Evolutionary conservation across 2,797 vertebrate genomes (phyloP), one percentile per base, ranked within the genome.

Genomic region (Pogonophryne albipinna): DNA sequence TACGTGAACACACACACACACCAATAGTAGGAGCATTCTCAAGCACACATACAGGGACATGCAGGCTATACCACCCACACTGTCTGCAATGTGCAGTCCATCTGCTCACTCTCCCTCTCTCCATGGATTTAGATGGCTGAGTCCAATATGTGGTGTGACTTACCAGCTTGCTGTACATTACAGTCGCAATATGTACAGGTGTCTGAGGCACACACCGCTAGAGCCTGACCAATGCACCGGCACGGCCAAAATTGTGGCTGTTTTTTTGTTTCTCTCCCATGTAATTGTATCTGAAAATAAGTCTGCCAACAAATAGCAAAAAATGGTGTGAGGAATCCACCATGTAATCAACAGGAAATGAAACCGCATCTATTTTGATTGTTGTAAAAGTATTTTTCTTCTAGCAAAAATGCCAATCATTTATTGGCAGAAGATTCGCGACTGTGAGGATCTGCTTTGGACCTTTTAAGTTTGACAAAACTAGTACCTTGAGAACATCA

Each of bases 41-140:
- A 85, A 68, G 62, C 71, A 81, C 85, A 76, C 80, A 69, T 50
- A 69, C 66, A 84, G 80, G 82, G 85, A 88, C 85, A 82, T 73
- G 85, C 79, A 84, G 84, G 80, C 61, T 87, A 76, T 69, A 76
- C 90, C 90, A 83, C 92, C 92, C 89, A 92, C 92, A 69, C 83
- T 58, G 87, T 89, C 82, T 81, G 53, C 78, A 72, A 84, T 82
- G 79, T 90, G 84, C 78, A 44, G 83, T 85, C 92, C 92, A 92
- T 92, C 92, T 93, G 92, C 83, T 92, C 84, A 44, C 79, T 78
- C 45, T 59, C 23, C 76, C 56, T 57, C 53, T 75, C 85, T 74
- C 68, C 62, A 49, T 74, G 76, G 75, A 85, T 82, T 82, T 71
- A 67, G 55, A 84, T 83, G 71, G 68, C 68, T 62, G 65, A 71